Evolutionary conservation across 2,113 vertebrate genomes (phyloP).

Genomic region (Zosterops japonicus): DNA sequence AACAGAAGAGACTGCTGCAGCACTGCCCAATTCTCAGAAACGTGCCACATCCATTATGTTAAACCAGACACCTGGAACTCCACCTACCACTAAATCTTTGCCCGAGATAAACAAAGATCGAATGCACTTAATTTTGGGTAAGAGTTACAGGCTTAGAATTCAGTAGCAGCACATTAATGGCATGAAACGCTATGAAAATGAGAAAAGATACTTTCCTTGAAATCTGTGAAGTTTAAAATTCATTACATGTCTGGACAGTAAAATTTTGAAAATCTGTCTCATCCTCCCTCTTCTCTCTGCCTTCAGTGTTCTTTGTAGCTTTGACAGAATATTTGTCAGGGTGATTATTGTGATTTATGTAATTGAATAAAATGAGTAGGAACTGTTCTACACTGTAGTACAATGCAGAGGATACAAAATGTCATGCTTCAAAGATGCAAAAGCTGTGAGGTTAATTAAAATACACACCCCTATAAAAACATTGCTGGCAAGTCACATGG

Average conservation of each 20-base stretch:
- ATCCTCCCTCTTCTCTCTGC: not conserved
- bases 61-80: slow-evolving; percentile 74
- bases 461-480: not conserved
- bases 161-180: not conserved
- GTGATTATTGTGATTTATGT: not conserved
- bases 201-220: not conserved
- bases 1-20: slow-evolving; percentile 70
- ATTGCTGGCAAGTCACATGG: not conserved
- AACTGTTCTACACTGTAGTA: not conserved
- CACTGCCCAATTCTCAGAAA: slow-evolving; percentile 70
- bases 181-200: not conserved
- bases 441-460: not conserved
- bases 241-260: not conserved
- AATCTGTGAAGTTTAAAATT: not conserved
- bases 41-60: slow-evolving; percentile 60
- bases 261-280: not conserved
- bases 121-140: slow-evolving; percentile 97
- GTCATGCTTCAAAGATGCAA: not conserved
- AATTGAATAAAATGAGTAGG: not conserved
- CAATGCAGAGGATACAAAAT: not conserved
- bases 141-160: not conserved
- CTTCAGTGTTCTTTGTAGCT: not conserved
- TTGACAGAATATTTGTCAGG: not conserved
- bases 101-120: slow-evolving; percentile 89
- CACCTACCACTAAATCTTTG: slow-evolving; percentile 74